Percentiles rank a stretch among this genome's conserved stretches.
These are phyloP conservation scores for Acromyrmex heyeri DNA, from an alignment of 1,140 invertebrate genomes.

Conservation along the genomic window DNA sequence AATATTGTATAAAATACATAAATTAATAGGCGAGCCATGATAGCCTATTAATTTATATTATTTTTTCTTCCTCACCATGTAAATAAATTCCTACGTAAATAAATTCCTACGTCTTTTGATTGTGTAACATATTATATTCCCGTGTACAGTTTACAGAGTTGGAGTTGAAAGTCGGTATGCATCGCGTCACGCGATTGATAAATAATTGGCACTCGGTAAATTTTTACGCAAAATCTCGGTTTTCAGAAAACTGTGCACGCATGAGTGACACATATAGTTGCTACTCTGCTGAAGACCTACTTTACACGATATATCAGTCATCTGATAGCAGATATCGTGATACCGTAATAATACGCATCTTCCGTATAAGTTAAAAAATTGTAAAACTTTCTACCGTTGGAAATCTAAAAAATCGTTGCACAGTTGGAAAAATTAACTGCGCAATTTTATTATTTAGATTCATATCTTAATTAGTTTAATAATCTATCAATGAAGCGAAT, in stretches of 20 bases:
- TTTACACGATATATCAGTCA: conserved; percentile 33
- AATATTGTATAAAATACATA: not conserved
- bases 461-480: not conserved
- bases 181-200: not conserved
- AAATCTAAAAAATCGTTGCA: not conserved
- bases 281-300: not conserved
- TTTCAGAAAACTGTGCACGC: not conserved
- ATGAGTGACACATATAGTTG: not conserved
- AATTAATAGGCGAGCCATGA: not conserved
- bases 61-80: not conserved
- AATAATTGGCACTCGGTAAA: conserved; percentile 23
- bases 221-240: conserved; percentile 19
- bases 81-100: conserved; percentile 19
- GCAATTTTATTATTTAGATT: not conserved
- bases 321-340: conserved; percentile 29
- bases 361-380: not conserved
- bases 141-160: not conserved
- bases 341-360: conserved; percentile 12
- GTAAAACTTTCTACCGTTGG: not conserved
- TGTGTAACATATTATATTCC: conserved; percentile 6
- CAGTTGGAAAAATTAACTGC: not conserved
- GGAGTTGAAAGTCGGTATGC: conserved; percentile 8
- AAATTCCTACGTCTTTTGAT: conserved; percentile 6
- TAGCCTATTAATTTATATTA: conserved; percentile 11
- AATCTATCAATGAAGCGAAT: not conserved